phyloP scores from a whole-genome alignment of 1,140 invertebrate species.

The Diachasmimorpha longicaudata region DNA sequence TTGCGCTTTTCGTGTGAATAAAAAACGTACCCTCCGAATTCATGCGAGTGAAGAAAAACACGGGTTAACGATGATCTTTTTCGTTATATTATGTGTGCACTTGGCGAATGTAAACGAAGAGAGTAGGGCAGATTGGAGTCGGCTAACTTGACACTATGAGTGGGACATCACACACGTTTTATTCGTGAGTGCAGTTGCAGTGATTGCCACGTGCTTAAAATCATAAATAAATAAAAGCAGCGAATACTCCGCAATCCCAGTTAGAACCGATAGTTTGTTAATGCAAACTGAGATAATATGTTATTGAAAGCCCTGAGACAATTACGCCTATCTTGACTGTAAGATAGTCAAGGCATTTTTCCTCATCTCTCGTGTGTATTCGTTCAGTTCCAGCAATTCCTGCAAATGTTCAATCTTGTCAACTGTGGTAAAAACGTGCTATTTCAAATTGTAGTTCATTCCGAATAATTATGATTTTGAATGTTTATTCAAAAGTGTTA shows the following conservation, averaged over 20 bases:
- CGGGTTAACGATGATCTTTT: neutral
- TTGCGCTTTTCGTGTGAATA: too few species aligned
- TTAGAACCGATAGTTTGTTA: neutral
- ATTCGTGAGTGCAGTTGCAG: neutral
- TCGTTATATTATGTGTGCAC: neutral
- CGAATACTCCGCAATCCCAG: neutral
- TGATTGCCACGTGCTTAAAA: neutral
- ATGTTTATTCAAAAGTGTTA: neutral
- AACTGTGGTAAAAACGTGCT: neutral
- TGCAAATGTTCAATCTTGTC: neutral
- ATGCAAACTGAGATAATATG: neutral
- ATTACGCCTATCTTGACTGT: neutral
- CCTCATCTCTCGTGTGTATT: neutral
- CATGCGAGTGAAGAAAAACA: slow-evolving; percentile 1
- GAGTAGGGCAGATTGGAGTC: neutral
- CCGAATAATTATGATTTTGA: neutral
- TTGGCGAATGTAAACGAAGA: slow-evolving; percentile 2
- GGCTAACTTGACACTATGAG: neutral
- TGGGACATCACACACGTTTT: neutral
- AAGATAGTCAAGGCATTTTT: neutral
- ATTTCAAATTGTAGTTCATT: neutral
- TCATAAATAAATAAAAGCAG: neutral
- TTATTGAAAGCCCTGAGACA: neutral
- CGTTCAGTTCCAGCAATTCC: neutral
- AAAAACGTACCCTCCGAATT: too few species aligned